Percentiles rank a stretch among this genome's conserved stretches.
Conservation (phyloP, 2,888 invertebrate species). For the Catocala nupta region DNA sequence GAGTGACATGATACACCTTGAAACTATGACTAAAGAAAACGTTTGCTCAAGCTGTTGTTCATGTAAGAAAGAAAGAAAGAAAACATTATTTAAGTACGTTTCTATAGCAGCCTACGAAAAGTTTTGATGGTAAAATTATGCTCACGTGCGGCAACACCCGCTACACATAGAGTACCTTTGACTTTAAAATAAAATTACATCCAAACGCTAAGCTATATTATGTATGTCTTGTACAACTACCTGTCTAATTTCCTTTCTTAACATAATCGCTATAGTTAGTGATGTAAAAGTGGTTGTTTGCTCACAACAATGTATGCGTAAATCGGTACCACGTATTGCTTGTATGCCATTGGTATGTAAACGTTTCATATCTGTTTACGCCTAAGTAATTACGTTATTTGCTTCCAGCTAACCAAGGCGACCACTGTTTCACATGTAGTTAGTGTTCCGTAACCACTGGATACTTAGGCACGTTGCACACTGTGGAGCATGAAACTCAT, state of each 20-base stretch:
- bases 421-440: slow-evolving; percentile 5
- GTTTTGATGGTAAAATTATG: no score
- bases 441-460: slow-evolving; percentile 8
- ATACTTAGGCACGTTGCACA: neutral
- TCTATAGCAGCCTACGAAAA: no score
- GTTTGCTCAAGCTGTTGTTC: no score
- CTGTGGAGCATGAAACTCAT: neutral
- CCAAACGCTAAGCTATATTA: neutral
- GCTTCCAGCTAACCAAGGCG: slow-evolving; percentile 12
- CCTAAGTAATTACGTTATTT: slow-evolving; percentile 21
- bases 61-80: no score
- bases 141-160: no score
- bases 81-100: no score
- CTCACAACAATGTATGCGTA: slow-evolving; percentile 9
- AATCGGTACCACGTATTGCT: slow-evolving; percentile 11
- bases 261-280: slow-evolving; percentile 3
- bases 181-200: no score
- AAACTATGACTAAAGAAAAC: no score
- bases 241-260: neutral
- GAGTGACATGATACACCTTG: no score
- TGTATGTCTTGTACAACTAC: neutral
- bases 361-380: slow-evolving; percentile 7
- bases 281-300: slow-evolving; percentile 15
- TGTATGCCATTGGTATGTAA: slow-evolving; percentile 10
- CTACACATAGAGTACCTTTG: no score